Base-by-base conservation (phyloP, 1,140 invertebrate species). In the Homarus americanus region DNA sequence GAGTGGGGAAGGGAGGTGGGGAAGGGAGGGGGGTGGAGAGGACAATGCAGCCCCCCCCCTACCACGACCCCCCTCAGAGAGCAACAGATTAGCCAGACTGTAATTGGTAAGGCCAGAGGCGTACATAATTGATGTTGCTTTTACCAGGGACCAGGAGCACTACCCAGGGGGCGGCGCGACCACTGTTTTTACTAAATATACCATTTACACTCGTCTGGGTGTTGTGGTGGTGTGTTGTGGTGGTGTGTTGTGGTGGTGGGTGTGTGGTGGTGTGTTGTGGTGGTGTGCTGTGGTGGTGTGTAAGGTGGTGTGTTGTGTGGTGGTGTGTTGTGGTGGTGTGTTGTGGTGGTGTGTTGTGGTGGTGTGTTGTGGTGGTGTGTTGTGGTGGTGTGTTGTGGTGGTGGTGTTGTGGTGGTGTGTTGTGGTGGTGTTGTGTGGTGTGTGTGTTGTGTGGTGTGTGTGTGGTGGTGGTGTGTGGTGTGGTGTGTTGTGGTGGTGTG, bases 121-220 rank as follows among this genome's bases (percentile, higher is more conserved):
- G n/a, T 69, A 69, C 63, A 69, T 69, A 69, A 69, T 69, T 69
- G 63, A 69, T 69, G 63, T 12, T 7, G 63, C 63, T 69, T 69
- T 69, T 69, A 69, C 63, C 28, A 32, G n/a, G 17, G 63, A 32
- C n/a, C 7, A 32, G 63, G n/a, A 28, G 7, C 17, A 69, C 28
- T 32, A 69, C 63, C 63, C 63, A 69, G n/a, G n/a, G n/a, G 4
- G 63, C n/a, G 12, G 63, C n/a, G 5, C n/a, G n/a, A 32, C n/a
- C 63, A 28, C 24, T 69, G 9, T 69, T 69, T 17, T 69, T 32
- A 69, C 63, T 32, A 69, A 69, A 69, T 69, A 69, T 69, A 24
- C n/a, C 63, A 69, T 28, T 69, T 69, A 32, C 63, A 69, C n/a
- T 32, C n/a, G 63, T 69, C 17, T 32, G 10, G 63, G 5, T 32